Conservation (phyloP, 2,113 vertebrate species). For the Rhegmatorhina hoffmannsi region DNA sequence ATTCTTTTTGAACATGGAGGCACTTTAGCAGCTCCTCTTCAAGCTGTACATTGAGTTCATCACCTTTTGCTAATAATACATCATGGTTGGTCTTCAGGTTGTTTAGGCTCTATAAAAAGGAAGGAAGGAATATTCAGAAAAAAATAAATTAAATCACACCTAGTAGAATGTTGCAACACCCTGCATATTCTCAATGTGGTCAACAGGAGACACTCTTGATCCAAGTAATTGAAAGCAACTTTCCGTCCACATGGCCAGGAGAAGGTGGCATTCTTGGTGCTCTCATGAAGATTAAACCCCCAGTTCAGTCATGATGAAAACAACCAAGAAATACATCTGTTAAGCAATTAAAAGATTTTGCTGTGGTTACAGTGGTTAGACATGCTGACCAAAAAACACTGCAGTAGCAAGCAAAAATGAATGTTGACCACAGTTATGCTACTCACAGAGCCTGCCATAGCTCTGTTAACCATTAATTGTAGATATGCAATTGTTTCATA, state of each 20-base stretch:
- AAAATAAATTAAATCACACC: neutral
- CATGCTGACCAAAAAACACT: slow-evolving; percentile 65
- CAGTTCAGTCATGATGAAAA: slow-evolving; percentile 31
- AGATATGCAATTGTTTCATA: neutral
- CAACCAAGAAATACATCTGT: slow-evolving; percentile 51
- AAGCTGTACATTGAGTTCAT: slow-evolving; percentile 80
- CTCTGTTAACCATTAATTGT: slow-evolving; percentile 38
- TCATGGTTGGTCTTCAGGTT: slow-evolving; percentile 80
- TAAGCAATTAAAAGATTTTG: slow-evolving; percentile 61
- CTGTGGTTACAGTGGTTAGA: slow-evolving; percentile 61
- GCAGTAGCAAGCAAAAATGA: slow-evolving; percentile 76
- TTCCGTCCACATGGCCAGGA: neutral
- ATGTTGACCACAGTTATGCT: slow-evolving; percentile 67
- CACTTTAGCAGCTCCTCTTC: slow-evolving; percentile 80
- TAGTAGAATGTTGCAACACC: neutral
- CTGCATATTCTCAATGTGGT: neutral
- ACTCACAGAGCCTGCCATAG: slow-evolving; percentile 34
- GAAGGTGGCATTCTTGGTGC: neutral
- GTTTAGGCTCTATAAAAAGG: slow-evolving; percentile 75
- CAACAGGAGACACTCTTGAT: slow-evolving; percentile 39
- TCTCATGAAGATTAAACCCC: neutral
- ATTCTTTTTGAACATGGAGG: slow-evolving; percentile 77
- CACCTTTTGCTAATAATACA: slow-evolving; percentile 78
- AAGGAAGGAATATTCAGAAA: neutral
- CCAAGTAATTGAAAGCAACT: neutral